Base-by-base conservation (phyloP, 1,140 invertebrate species). In the Drosophila willistoni region DNA sequence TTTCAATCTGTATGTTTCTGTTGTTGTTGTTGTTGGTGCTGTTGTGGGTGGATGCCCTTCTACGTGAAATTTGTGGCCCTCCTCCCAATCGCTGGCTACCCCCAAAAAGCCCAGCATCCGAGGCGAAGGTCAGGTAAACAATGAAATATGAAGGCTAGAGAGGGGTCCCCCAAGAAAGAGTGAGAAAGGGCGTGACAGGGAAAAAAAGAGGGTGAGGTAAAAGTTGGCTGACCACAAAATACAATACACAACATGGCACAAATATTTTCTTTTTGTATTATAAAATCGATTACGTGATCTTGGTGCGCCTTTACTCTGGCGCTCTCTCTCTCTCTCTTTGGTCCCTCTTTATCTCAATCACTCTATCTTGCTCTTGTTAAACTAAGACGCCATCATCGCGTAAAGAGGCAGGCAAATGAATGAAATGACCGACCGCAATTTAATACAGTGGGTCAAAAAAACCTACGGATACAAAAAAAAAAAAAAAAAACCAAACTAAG, bases 281-380 rank as follows among this genome's bases (percentile, higher is more conserved):
- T 84, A 89, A 80, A 83, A 89, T 87, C 84, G 84, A 87, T 87
- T 87, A 87, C 84, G 84, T 87, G 84, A 87, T 87, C 77, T 51
- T 51, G 44, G 17, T 12, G 1, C 6, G n/a, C 42, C 42, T 13
- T 42, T 9, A n/a, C 13, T n/a, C 41, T 42, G 25, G 70, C 70
- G 66, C 41, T 42, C 42, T n/a, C 42, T 44, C 14, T 17, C 42
- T 44, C 42, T 44, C n/a, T 44, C 41, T 42, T 3, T n/a, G 9
- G 12, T 22, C 10, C 17, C 17, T 22, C 17, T 19, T 51, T 51
- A 22, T 51, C 44, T 51, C 17, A 22, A 22, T 51, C 44, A 22
- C 10, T 51, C 44, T 22, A 22, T 22, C 44, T 22, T 19, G 17
- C 44, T 51, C 44, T 51, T 12, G 44, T 22, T 65, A 76, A 75